A percentile compares a stretch with the other conserved stretches of the same genome.
phyloP scores from a whole-genome alignment of 2,797 vertebrate genomes.

The Cichlasoma orientale region DNA sequence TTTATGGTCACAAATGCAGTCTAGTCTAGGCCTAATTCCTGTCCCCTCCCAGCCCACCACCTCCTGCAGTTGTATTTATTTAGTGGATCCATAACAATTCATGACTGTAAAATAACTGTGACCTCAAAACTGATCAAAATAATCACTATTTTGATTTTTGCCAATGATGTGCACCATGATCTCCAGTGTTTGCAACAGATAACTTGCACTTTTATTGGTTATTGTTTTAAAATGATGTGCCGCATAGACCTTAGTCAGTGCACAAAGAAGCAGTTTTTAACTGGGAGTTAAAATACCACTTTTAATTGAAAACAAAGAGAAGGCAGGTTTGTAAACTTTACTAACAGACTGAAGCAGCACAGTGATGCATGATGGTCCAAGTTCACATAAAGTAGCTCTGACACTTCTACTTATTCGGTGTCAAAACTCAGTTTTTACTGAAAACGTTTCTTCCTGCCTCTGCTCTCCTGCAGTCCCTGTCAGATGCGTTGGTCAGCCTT shows the following conservation, averaged over 20 bases:
- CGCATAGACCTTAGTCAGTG: not conserved
- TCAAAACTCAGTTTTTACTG: not conserved
- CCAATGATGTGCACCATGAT: not conserved
- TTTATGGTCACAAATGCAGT: too few relatives aligned
- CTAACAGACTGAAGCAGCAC: not conserved
- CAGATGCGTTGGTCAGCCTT: constrained; percentile 95
- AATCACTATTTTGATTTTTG: not conserved
- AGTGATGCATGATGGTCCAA: not conserved
- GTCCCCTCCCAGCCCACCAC: too few relatives aligned
- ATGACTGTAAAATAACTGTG: not conserved
- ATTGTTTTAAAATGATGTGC: not conserved
- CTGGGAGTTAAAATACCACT: not conserved
- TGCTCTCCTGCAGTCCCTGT: constrained; percentile 86
- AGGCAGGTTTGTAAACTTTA: not conserved
- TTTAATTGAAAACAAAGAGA: not conserved
- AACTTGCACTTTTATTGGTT: not conserved
- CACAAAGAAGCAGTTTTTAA: not conserved
- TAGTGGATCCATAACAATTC: not conserved
- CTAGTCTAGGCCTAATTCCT: too few relatives aligned
- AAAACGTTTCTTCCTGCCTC: fast-evolving
- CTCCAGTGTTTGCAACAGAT: not conserved
- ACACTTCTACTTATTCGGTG: not conserved
- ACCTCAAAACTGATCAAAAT: not conserved
- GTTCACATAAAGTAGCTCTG: not conserved
- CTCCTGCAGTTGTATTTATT: too few relatives aligned